phyloP scores from a whole-genome alignment of 2,797 vertebrate species.

The Arnoldichthys spilopterus region DNA sequence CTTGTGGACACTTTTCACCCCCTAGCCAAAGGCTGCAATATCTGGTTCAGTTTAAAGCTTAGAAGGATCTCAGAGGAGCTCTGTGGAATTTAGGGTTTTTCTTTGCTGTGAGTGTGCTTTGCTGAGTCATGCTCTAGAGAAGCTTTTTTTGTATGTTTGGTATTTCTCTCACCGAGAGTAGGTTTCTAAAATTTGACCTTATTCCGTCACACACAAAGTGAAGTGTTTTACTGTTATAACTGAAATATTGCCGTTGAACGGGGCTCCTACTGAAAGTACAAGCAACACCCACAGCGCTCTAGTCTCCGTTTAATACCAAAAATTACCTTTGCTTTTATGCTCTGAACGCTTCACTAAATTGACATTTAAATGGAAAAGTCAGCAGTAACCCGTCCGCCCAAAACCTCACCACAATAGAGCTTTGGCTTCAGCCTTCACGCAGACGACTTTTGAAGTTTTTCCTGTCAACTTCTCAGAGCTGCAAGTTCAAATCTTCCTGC shows the following conservation, averaged over 20 bases:
- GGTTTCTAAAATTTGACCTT: background rate
- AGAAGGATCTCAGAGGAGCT: slow-evolving; percentile 26
- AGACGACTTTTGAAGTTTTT: slow-evolving; percentile 31
- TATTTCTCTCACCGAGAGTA: slow-evolving; percentile 7
- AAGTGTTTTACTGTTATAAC: background rate
- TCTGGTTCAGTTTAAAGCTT: slow-evolving; percentile 44
- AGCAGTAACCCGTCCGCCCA: slow-evolving; percentile 6
- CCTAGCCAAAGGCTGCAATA: slow-evolving; percentile 30
- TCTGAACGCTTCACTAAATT: slow-evolving; percentile 8
- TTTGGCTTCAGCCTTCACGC: slow-evolving; percentile 16
- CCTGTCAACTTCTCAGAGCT: slow-evolving; percentile 9
- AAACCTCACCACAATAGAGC: slow-evolving; percentile 11
- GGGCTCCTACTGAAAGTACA: background rate
- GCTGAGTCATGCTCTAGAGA: slow-evolving; percentile 46
- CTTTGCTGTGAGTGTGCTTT: slow-evolving; percentile 17
- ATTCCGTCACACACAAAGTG: background rate
- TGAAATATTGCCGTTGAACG: background rate
- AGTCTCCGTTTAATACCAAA: background rate
- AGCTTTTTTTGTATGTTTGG: slow-evolving; percentile 46
- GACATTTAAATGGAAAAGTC: slow-evolving; percentile 9
- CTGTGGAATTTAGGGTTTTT: slow-evolving; percentile 32
- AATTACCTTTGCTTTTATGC: background rate
- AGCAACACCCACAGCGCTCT: background rate
- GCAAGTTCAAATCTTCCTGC: slow-evolving; percentile 47
- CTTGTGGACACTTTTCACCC: slow-evolving; percentile 51